These are phyloP conservation scores for Chlorops oryzae DNA, from an alignment of 1,140 invertebrate genomes.

Conservation along the genomic window DNA sequence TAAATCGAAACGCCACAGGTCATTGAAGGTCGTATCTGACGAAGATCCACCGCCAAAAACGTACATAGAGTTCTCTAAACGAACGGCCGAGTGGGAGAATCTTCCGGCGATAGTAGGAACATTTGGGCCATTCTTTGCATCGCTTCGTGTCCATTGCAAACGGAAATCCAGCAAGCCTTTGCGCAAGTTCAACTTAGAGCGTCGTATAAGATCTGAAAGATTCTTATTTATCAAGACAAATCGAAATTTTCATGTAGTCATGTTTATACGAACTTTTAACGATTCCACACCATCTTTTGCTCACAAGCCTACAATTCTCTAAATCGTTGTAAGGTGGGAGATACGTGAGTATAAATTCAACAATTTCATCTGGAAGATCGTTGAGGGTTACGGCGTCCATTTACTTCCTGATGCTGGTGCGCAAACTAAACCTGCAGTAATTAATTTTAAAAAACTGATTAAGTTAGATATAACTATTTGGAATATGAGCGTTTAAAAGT, in stretches of 20 bases:
- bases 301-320: slow-evolving; percentile 76
- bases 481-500: too few species aligned
- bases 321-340: slow-evolving; percentile 87
- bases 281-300: slow-evolving; percentile 74
- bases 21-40: slow-evolving; percentile 92
- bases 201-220: slow-evolving; percentile 35
- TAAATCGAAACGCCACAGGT: slow-evolving; percentile 90
- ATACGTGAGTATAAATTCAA: slow-evolving; percentile 85
- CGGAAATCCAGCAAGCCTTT: slow-evolving; percentile 40
- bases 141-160: slow-evolving; percentile 39
- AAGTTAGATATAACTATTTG: too few species aligned
- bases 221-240: neutral
- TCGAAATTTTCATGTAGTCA: neutral
- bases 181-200: slow-evolving; percentile 36
- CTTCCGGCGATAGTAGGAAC: slow-evolving; percentile 72
- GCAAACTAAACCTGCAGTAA: too few species aligned
- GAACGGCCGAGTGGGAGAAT: slow-evolving; percentile 86
- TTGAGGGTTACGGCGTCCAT: slow-evolving; percentile 16
- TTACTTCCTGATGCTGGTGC: too few species aligned
- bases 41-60: slow-evolving; percentile 95
- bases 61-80: slow-evolving; percentile 80
- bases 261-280: slow-evolving; percentile 63
- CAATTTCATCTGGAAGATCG: slow-evolving; percentile 81
- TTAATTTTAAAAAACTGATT: too few species aligned
- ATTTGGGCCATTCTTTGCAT: too few species aligned